Evolutionary conservation across 2,113 vertebrate genomes (phyloP), one percentile per base, ranked within the genome.

Genomic region (Regulus satrapa): DNA sequence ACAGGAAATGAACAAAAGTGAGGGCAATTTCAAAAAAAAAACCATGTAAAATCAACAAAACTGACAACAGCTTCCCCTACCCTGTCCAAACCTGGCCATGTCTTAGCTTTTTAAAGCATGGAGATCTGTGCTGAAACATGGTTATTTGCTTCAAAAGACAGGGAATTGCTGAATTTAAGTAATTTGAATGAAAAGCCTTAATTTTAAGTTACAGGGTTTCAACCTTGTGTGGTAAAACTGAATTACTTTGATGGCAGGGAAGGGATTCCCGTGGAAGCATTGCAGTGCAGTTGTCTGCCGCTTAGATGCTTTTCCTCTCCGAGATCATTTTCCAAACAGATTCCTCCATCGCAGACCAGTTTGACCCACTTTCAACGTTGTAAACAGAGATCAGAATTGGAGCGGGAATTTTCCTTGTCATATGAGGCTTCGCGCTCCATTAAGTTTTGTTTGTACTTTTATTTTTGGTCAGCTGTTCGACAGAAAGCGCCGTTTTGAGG

Each of bases 371-470:
- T 96, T 85, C 74, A 73, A 61, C 4, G 5, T 9, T 75, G 95
- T 87, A 96, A 94, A 96, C 92, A 95, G 85, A 85, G 88, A 94
- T 88, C 62, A 90, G 92, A 93, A 93, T 36, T 82, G 79, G 89
- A 96, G 87, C 43, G 29, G 85, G 93, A 94, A 94, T 95, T 92
- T 95, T 96, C 84, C 94, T 96, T 94, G 94, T 95, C 96, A 36
- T 92, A 41, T 58, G 88, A 92, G 74, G 84, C 88, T 95, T 95
- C 38, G 12, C 45, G 85, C 93, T 94, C 88, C 82, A 86, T 93
- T 96, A 95, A 97, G 61, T 90, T 93, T 29, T 85, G 81, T 95
- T 86, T 86, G 89, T 86, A 84, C 72, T 92, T 95, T 95, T 82
- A 59, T 91, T 95, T 92, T 84, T 86, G 76, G 68, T 89, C 85